These are phyloP conservation scores for Pandemis corylana DNA, from an alignment of 2,888 invertebrate genomes.

Conservation along the genomic window DNA sequence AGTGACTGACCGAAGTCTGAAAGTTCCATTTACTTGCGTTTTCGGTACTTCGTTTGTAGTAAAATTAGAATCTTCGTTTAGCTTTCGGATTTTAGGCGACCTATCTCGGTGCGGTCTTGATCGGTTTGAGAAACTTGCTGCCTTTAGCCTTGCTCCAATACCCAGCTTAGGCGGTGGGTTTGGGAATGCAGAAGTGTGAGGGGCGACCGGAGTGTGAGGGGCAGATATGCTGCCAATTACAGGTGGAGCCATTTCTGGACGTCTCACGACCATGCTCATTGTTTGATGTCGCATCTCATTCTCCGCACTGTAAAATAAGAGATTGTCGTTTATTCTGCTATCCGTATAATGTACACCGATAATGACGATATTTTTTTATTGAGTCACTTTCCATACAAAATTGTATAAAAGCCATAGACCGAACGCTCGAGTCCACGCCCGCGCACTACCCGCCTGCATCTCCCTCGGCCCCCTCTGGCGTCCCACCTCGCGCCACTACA, in stretches of 20 bases:
- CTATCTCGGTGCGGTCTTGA: conserved; percentile 63
- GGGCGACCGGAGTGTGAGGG: conserved; percentile 76
- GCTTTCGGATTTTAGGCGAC: conserved; percentile 64
- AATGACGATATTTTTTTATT: too few species aligned
- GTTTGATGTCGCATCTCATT: conserved; percentile 64
- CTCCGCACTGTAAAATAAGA: conserved; percentile 50
- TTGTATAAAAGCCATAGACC: too few species aligned
- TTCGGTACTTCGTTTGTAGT: conserved; percentile 10
- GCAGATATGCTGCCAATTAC: conserved; percentile 64
- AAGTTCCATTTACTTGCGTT: conserved; percentile 43
- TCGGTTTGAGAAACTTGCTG: conserved; percentile 73
- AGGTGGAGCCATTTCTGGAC: conserved; percentile 59
- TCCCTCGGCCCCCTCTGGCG: too few species aligned
- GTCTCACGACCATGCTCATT: conserved; percentile 71
- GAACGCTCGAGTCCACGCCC: too few species aligned
- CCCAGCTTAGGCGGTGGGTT: conserved; percentile 56
- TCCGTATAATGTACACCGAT: neutral
- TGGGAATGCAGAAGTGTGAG: conserved; percentile 51
- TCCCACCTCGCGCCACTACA: too few species aligned
- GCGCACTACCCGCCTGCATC: too few species aligned
- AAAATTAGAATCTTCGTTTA: conserved; percentile 49
- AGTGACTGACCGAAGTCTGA: conserved; percentile 71
- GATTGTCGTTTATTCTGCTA: neutral
- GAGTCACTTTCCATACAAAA: too few species aligned
- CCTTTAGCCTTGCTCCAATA: conserved; percentile 66